phyloP scores from a whole-genome alignment of 2,797 vertebrate genomes.

The Nasua narica region DNA sequence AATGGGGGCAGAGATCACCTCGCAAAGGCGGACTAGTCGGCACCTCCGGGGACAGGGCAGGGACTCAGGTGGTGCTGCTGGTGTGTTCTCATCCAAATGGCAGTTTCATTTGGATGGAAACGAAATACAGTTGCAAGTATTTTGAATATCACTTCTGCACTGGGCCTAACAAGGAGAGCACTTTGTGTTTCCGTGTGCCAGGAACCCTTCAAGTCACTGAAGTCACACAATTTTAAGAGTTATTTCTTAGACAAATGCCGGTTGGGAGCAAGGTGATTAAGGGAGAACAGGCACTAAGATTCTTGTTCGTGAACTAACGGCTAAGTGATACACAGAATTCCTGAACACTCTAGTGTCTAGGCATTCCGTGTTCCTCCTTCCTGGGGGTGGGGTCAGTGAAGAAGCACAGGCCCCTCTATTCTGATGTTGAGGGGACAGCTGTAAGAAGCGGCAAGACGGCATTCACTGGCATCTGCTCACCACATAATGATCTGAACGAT shows the following conservation, averaged over 20 bases:
- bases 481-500: slow-evolving; percentile 99
- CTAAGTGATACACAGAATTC: background rate
- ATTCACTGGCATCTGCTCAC: slow-evolving; percentile 81
- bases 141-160: background rate
- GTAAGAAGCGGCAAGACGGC: slow-evolving; percentile 18
- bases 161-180: background rate
- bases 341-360: background rate
- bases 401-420: background rate
- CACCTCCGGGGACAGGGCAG: background rate
- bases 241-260: background rate
- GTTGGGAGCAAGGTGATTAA: background rate
- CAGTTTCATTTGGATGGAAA: background rate
- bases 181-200: background rate
- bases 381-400: background rate
- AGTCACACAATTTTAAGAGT: background rate
- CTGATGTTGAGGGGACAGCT: background rate
- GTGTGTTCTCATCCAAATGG: background rate
- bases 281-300: background rate
- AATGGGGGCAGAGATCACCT: background rate
- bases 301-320: background rate
- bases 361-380: background rate
- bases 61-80: background rate
- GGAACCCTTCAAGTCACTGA: background rate
- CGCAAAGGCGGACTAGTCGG: background rate
- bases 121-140: background rate